A percentile compares a stretch with the other conserved stretches of the same genome.
These are phyloP conservation scores for Malurus cyaneus DNA, from an alignment of 2,113 vertebrate genomes.

Conservation along the genomic window DNA sequence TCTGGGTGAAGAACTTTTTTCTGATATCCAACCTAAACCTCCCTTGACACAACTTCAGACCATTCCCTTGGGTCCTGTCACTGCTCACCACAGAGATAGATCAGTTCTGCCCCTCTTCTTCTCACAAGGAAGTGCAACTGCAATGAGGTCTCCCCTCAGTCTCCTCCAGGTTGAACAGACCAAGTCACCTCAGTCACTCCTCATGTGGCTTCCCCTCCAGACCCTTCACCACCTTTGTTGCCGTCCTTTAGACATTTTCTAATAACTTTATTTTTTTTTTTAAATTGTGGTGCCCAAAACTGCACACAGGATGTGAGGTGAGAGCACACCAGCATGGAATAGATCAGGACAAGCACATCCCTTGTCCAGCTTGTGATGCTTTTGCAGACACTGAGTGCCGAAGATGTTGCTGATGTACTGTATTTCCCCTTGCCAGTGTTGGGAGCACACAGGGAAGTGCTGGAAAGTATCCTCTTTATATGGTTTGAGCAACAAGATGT, in stretches of 20 bases:
- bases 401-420: background rate
- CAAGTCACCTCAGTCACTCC: background rate
- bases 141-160: background rate
- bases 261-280: background rate
- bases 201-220: fast-evolving
- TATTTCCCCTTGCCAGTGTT: background rate
- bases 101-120: fast-evolving
- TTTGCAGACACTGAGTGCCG: background rate
- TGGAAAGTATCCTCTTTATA: background rate
- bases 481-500: background rate
- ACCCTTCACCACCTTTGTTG: background rate
- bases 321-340: fast-evolving
- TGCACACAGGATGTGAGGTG: fast-evolving
- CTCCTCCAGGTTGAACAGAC: background rate
- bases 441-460: background rate
- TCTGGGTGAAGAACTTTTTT: background rate
- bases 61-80: background rate
- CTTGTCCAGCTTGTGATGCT: background rate
- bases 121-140: background rate
- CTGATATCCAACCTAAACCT: background rate
- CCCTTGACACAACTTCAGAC: fast-evolving
- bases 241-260: background rate
- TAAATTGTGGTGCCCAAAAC: too few species aligned
- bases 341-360: background rate
- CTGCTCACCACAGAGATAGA: background rate